Evolutionary conservation across 2,797 vertebrate species (phyloP).

Genomic region (Premnoplex brunnescens): DNA sequence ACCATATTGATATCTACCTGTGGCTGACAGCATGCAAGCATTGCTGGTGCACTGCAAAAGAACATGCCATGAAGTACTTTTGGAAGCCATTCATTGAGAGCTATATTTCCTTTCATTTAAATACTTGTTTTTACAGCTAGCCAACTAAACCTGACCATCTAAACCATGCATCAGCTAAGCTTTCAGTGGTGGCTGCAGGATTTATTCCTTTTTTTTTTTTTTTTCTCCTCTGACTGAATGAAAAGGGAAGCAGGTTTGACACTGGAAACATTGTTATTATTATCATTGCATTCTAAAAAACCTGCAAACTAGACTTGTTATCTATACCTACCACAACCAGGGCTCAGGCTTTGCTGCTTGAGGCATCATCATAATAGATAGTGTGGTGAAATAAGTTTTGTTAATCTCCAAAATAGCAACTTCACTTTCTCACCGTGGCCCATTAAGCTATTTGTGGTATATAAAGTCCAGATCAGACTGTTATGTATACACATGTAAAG

Average conservation of each 20-base stretch:
- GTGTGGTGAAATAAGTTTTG: neutral
- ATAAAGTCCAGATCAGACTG: neutral
- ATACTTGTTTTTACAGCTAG: neutral
- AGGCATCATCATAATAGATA: neutral
- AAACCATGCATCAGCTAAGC: neutral
- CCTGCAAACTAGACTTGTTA: neutral
- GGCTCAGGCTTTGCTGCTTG: neutral
- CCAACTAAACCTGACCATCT: neutral
- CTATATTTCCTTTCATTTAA: neutral
- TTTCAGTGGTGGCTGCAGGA: neutral
- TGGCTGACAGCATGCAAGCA: neutral
- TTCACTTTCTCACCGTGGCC: neutral
- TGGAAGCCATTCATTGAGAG: neutral
- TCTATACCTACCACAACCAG: neutral
- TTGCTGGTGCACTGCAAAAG: neutral
- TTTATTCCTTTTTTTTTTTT: neutral
- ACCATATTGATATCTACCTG: neutral
- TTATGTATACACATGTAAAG: fast-evolving
- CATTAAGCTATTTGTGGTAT: neutral
- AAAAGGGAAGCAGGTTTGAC: neutral
- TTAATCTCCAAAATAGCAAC: neutral
- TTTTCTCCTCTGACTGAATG: neutral
- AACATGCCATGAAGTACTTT: neutral
- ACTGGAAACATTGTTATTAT: neutral
- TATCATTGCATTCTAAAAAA: neutral